Base-by-base conservation (phyloP, 2,113 vertebrate species). In the Callospermophilus lateralis region DNA sequence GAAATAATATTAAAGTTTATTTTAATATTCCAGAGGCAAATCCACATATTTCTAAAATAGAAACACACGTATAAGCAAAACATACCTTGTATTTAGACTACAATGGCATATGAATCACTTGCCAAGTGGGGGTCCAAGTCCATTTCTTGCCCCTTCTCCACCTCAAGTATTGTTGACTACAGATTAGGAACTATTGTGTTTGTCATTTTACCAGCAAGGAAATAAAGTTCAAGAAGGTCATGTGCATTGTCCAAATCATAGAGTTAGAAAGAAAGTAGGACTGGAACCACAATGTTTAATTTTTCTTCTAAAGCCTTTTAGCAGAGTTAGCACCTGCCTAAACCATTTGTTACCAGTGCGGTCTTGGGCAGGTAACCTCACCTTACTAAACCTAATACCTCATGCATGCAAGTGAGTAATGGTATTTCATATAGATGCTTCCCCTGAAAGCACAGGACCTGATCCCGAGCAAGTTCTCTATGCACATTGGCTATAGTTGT, bases 1-100 rank as follows among this genome's bases (percentile, higher is more conserved):
- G 67, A 93, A 81, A 45, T 45, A n/a, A 28, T 55, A 53, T 81
- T 84, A 77, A 85, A 90, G 53, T 72, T 92, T 89, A n/a, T 93
- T 90, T 79, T 67, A 91, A n/a, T 86, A 86, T 87, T 85, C 30
- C 17, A 53, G n/a, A 93, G 77, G 48, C 48, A 63, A 85, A 73
- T 42, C 37, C 93, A 28, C 2, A 34, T 0, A 39, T 11, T 2
- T 84, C 3, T 73, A 67, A 89, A 78, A 79, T 13, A 87, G 68
- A 96, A 86, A 34, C 45, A 74, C 11, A 19, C 9, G 24, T 67
- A n/a, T 10, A 34, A 70, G 22, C 42, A 65, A 73, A 90, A 68
- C n/a, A 45, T 12, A 34, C 26, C 6, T 28, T 34, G 55, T 67
- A 51, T 55, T 84, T 39, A 34, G n/a, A 72, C 34, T 68, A 17